Evolutionary conservation across 1,140 invertebrate species (phyloP).

Genomic region (Drosophila gunungcola): DNA sequence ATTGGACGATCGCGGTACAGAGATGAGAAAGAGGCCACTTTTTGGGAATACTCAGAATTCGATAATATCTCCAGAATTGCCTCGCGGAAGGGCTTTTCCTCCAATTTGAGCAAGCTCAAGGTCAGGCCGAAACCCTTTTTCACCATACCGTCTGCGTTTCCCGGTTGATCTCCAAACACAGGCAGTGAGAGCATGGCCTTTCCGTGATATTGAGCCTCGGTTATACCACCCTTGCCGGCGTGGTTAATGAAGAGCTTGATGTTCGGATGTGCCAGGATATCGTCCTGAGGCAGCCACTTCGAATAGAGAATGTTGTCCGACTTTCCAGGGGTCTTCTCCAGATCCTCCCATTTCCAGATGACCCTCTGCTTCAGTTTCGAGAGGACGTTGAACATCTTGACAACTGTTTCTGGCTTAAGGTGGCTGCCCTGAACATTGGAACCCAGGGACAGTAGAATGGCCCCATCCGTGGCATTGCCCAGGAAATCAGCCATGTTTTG

Average conservation of each 20-base stretch:
- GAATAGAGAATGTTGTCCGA: slow-evolving; percentile 5
- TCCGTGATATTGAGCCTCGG: slow-evolving; percentile 2
- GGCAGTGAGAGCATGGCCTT: not conserved
- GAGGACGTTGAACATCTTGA: slow-evolving; percentile 1
- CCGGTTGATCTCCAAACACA: not conserved
- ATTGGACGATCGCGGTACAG: slow-evolving; percentile 1
- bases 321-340: slow-evolving; percentile 2
- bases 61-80: slow-evolving; percentile 2
- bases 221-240: not conserved
- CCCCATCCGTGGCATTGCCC: slow-evolving; percentile 4
- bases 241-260: not conserved
- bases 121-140: not conserved
- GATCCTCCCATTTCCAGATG: slow-evolving; percentile 8
- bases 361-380: slow-evolving; percentile 6
- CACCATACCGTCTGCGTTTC: not conserved
- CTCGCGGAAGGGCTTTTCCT: not conserved
- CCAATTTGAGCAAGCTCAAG: not conserved
- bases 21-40: not conserved
- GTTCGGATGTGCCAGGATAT: not conserved
- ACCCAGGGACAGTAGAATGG: not conserved
- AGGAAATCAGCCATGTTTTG: not conserved
- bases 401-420: not conserved
- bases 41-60: not conserved
- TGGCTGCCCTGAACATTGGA: slow-evolving; percentile 2
- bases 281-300: slow-evolving; percentile 5